Conservation (phyloP, 2,797 vertebrate genomes). For the Pachyuromys duprasi region DNA sequence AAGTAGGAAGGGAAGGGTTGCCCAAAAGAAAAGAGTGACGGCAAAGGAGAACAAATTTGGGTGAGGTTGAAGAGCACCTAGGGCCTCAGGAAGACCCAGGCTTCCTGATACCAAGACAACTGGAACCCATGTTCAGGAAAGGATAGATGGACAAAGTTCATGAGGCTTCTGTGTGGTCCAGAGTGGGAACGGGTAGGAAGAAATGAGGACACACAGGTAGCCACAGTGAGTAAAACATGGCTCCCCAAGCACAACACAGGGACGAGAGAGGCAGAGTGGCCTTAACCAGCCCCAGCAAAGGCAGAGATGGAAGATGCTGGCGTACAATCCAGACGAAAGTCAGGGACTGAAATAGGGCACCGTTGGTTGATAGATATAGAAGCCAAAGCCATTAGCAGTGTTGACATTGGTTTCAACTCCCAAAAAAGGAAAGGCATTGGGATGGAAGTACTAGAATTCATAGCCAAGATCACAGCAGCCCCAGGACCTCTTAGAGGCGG, state of each 20-base stretch:
- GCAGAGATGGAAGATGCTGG: not conserved
- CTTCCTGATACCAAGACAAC: not conserved
- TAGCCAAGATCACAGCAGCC: not conserved
- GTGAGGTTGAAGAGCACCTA: not conserved
- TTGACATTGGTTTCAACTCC: not conserved
- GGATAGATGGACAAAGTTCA: not conserved
- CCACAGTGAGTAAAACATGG: not conserved
- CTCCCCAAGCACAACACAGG: not conserved
- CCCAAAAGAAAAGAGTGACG: not conserved
- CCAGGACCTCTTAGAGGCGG: not conserved
- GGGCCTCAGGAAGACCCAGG: not conserved
- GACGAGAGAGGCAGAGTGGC: not conserved
- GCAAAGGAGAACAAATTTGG: not conserved
- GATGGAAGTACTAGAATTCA: not conserved
- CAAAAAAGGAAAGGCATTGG: not conserved
- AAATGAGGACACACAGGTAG: not conserved
- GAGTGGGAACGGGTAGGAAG: not conserved
- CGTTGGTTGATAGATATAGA: not conserved
- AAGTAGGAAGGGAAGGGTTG: conserved; percentile 13
- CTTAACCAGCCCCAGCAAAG: not conserved
- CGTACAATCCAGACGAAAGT: not conserved
- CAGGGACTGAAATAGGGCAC: not conserved
- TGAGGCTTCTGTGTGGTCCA: not conserved
- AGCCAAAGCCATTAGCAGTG: not conserved
- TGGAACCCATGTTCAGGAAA: not conserved